A percentile compares a stretch with the other conserved stretches of the same genome.
Evolutionary conservation across 1,140 invertebrate species (phyloP).

Genomic region (Drosophila miranda): DNA sequence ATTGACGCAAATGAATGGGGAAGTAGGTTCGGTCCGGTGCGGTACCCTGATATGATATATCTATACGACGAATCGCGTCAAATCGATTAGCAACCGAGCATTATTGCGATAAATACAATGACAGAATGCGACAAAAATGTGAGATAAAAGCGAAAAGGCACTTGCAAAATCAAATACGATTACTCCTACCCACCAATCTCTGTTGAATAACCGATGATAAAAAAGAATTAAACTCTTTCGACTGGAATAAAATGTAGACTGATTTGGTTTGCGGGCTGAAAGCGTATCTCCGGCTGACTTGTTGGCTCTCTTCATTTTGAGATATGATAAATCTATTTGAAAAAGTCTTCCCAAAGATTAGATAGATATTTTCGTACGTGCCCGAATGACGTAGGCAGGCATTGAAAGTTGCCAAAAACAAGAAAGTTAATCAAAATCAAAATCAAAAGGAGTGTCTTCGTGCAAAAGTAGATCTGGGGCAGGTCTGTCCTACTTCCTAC

Average conservation of each 20-base stretch:
- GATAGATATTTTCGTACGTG: conserved; percentile 46
- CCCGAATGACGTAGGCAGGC: conserved; percentile 39
- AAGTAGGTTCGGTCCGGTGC: background rate
- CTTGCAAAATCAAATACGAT: too few species aligned
- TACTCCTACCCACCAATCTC: conserved; percentile 18
- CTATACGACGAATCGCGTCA: background rate
- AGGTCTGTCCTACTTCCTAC: conserved; percentile 40
- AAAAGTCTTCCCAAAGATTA: conserved; percentile 57
- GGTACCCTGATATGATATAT: conserved; percentile 14
- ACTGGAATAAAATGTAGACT: conserved; percentile 54
- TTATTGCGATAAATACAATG: conserved; percentile 14
- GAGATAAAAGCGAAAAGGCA: conserved; percentile 21
- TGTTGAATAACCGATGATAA: conserved; percentile 24
- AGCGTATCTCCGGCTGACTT: conserved; percentile 21
- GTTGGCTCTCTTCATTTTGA: conserved; percentile 27
- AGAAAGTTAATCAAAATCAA: conserved; percentile 3
- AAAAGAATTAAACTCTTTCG: conserved; percentile 9
- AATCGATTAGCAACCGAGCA: conserved; percentile 19
- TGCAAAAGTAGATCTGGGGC: conserved; percentile 23
- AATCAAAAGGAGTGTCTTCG: conserved; percentile 6
- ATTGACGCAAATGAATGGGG: conserved; percentile 40
- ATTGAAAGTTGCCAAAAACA: conserved; percentile 26
- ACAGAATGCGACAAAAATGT: background rate
- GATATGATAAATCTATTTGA: conserved; percentile 69
- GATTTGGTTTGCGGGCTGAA: conserved; percentile 19